Evolutionary conservation across 2,113 vertebrate species (phyloP), one percentile per base, ranked within the genome.

Genomic region (Indri indri): DNA sequence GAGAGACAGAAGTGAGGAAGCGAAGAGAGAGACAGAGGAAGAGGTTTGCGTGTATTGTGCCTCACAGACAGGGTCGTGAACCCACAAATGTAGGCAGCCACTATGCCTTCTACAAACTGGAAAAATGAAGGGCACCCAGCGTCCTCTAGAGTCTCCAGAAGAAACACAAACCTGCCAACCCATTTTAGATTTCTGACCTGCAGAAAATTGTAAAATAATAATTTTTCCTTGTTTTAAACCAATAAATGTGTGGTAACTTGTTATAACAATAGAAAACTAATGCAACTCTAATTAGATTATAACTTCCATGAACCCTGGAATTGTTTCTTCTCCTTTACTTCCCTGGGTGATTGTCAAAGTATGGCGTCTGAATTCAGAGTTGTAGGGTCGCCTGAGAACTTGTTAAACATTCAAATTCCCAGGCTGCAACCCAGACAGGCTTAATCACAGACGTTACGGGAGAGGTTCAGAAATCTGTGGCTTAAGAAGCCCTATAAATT

Each of bases 1-100:
- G 18, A 27, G 20, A 70, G 22, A 73, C 1, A n/a, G 18, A 45
- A 5, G 6, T n/a, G 30, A 52, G 8, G 42, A 7, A 6, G 5
- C 12, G 25, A 63, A 86, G 34, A 34, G 11, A 18, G 16, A 20
- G 8, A 34, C 40, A 34, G n/a, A 54, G 40, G 23, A 8, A 59
- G 8, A 30, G 2, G 22, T 34, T 27, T 61, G 30, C 45, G 81
- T 8, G 37, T 0, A 25, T 3, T 9, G n/a, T 18, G 4, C 2
- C 52, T 54, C 82, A 27, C 68, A 61, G 23, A 61, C 27, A 45
- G 34, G 4, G 13, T 17, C 20, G 40, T 16, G 42, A 68, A 23
- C 32, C 22, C 20, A 61, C 8, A 13, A 91, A 52, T 12, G 8
- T 27, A 59, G n/a, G 1, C 30, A 34, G 45, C 22, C 17, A 37